phyloP scores from a whole-genome alignment of 2,888 invertebrate species.

The Netelia virgata region DNA sequence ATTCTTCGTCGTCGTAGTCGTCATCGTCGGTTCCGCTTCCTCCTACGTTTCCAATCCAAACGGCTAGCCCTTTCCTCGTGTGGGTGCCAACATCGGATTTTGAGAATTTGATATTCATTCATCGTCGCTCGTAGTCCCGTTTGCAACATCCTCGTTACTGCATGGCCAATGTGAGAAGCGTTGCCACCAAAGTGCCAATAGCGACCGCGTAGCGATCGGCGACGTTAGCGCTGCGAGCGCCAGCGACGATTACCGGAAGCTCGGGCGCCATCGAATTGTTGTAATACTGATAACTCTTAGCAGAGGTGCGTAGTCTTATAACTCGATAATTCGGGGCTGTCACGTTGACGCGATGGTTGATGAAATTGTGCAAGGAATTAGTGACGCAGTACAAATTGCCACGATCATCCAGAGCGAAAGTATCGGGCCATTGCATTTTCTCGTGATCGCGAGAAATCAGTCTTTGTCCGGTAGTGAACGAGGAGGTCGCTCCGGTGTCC shows the following conservation, averaged over 20 bases:
- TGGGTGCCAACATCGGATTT: too few relatives aligned
- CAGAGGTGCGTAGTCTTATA: constrained; percentile 86
- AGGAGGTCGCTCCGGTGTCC: constrained; percentile 87
- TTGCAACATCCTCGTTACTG: constrained; percentile 27
- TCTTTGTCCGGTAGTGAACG: constrained; percentile 87
- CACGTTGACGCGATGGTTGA: constrained; percentile 87
- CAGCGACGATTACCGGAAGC: constrained; percentile 74
- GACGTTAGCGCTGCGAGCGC: constrained; percentile 54
- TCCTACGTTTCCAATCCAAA: neutral
- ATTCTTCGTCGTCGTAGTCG: neutral
- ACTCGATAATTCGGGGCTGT: constrained; percentile 89
- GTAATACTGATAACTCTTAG: constrained; percentile 88
- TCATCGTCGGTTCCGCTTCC: too few relatives aligned
- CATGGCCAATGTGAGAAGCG: constrained; percentile 66
- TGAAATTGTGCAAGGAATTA: constrained; percentile 89
- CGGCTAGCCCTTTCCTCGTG: neutral
- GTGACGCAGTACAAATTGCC: constrained; percentile 89
- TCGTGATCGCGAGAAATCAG: constrained; percentile 89
- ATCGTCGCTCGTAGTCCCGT: neutral
- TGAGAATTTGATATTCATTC: too few relatives aligned
- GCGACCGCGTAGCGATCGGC: constrained; percentile 66
- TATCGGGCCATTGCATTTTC: constrained; percentile 91
- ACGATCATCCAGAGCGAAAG: constrained; percentile 89
- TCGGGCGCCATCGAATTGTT: constrained; percentile 77
- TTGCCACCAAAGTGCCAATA: constrained; percentile 67